phyloP scores from a whole-genome alignment of 1,140 invertebrate genomes.

The Diabrotica virgifera region DNA sequence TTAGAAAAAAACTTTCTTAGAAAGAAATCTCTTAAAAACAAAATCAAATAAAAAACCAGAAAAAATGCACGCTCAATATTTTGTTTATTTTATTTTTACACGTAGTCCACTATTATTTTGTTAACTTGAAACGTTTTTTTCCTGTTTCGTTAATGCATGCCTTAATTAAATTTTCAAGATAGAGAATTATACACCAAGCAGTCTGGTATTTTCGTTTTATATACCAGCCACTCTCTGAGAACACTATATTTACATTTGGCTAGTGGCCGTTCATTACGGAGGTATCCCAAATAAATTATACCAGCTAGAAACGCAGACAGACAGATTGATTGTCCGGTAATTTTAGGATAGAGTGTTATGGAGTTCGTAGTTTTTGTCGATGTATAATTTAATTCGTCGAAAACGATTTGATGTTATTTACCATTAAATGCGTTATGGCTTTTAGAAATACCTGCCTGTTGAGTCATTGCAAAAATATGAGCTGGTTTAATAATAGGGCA shows the following conservation, averaged over 20 bases:
- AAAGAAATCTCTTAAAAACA: too few relatives aligned
- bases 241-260: background rate
- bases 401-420: background rate
- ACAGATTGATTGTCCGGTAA: conserved; percentile 2
- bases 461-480: background rate
- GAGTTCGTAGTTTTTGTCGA: background rate
- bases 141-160: too few relatives aligned
- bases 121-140: too few relatives aligned
- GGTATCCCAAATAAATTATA: conserved; percentile 1
- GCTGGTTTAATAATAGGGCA: too few relatives aligned
- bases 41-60: too few relatives aligned
- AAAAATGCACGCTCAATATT: too few relatives aligned
- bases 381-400: background rate
- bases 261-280: background rate
- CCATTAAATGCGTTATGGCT: background rate
- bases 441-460: background rate
- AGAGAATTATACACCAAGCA: background rate
- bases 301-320: background rate
- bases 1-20: too few relatives aligned
- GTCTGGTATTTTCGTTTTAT: background rate
- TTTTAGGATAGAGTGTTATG: background rate
- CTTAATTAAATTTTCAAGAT: too few relatives aligned
- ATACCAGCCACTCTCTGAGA: background rate
- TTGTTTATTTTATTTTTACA: too few relatives aligned
- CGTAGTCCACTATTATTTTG: too few relatives aligned